Percentiles rank a stretch among this genome's conserved stretches.
Conservation (phyloP, 2,888 invertebrate species). For the Noctua comes region DNA sequence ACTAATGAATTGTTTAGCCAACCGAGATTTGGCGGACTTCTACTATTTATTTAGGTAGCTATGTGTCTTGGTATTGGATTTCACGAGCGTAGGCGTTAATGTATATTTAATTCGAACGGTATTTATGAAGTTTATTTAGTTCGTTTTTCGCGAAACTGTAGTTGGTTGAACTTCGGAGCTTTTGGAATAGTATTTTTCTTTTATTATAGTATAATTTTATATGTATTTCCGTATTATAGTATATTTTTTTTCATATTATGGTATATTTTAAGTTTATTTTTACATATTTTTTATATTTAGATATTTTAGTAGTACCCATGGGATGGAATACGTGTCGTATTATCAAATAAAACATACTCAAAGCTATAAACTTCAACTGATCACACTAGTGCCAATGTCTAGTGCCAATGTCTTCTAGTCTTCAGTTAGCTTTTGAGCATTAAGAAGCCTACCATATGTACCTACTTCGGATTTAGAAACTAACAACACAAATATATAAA, state of each 20-base stretch:
- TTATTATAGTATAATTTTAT: too few relatives aligned
- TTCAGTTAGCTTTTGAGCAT: neutral
- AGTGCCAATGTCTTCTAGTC: neutral
- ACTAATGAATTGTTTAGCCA: conserved; percentile 65
- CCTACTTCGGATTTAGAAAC: neutral
- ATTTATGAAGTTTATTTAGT: conserved; percentile 29
- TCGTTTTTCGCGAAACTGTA: neutral
- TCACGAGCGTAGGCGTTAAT: conserved; percentile 23
- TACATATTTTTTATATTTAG: neutral
- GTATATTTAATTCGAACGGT: conserved; percentile 31
- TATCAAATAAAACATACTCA: neutral
- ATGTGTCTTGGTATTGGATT: conserved; percentile 39
- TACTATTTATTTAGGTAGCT: conserved; percentile 37
- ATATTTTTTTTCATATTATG: too few relatives aligned
- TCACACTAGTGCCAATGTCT: neutral
- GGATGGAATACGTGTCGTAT: neutral
- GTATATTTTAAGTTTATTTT: too few relatives aligned
- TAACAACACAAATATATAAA: neutral
- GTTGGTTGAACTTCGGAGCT: neutral
- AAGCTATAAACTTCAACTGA: neutral
- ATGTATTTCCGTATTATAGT: too few relatives aligned
- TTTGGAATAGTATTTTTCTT: neutral
- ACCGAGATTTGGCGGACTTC: conserved; percentile 25
- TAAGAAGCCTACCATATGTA: neutral
- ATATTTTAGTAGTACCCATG: neutral